Percentiles rank a stretch among this genome's conserved stretches.
Conservation (phyloP, 2,888 invertebrate species). For the Netelia melanura region DNA sequence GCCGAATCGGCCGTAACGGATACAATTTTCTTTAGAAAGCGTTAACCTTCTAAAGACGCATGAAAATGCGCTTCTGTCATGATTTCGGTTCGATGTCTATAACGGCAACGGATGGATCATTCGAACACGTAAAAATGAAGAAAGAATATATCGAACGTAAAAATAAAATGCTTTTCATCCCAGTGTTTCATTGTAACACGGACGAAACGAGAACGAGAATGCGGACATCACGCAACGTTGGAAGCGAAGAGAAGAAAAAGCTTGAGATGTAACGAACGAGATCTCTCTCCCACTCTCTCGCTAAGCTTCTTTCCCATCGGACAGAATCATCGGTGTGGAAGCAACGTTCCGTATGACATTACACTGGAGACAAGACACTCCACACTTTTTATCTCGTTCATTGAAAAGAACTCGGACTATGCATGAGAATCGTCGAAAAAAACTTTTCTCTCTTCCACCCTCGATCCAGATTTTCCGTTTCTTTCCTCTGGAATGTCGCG, state of each 20-base stretch:
- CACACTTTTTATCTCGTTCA: constrained; percentile 22
- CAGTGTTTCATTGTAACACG: not conserved
- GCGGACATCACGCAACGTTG: not conserved
- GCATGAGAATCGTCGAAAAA: not conserved
- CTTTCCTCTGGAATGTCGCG: not conserved
- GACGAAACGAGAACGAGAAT: not conserved
- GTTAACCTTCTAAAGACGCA: constrained; percentile 13
- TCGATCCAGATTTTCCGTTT: not conserved
- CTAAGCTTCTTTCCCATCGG: constrained; percentile 15
- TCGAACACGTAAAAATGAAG: not conserved
- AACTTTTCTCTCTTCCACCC: constrained; percentile 17
- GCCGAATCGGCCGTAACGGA: constrained; percentile 52
- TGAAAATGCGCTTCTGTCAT: constrained; percentile 20
- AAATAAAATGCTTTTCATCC: not conserved
- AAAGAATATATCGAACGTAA: not conserved
- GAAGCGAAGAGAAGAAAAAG: not conserved
- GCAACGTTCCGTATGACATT: not conserved
- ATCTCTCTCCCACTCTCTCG: not conserved
- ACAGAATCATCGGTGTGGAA: not conserved
- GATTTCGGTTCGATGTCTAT: not conserved
- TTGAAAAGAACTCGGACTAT: constrained; percentile 11
- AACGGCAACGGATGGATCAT: not conserved
- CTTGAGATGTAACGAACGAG: not conserved
- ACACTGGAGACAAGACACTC: constrained; percentile 24
- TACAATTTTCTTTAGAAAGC: constrained; percentile 66